phyloP scores from a whole-genome alignment of 2,113 vertebrate species.

The Sphyrna mokarran region DNA sequence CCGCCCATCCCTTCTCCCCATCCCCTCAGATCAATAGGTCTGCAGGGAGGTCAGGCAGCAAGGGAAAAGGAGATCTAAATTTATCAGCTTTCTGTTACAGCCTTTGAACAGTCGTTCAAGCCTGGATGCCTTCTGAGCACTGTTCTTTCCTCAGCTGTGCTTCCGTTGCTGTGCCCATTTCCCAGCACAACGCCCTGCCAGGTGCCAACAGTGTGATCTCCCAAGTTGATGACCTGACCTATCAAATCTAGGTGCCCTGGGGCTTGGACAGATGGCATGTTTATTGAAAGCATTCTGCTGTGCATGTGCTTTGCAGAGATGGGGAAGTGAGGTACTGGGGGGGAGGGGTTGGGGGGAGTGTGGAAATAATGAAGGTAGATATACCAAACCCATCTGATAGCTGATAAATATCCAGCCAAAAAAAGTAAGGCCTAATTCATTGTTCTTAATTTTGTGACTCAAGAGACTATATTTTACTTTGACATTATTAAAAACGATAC shows the following conservation, averaged over 20 bases:
- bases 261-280: neutral
- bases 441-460: neutral
- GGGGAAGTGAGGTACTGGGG: neutral
- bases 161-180: neutral
- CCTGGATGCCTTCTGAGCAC: neutral
- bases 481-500: neutral
- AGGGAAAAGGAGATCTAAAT: neutral
- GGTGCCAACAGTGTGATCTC: neutral
- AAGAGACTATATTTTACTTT: neutral
- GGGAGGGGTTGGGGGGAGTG: neutral
- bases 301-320: neutral
- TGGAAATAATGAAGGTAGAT: neutral
- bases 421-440: neutral
- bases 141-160: neutral
- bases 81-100: neutral
- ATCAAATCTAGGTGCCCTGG: neutral
- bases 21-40: neutral
- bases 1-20: too few relatives aligned
- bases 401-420: neutral
- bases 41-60: neutral
- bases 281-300: neutral
- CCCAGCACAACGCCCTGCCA: neutral
- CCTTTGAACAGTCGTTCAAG: neutral
- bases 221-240: neutral
- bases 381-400: neutral